phyloP scores from a whole-genome alignment of 64 coral and sea anemone genomes.

The Stylophora pistillata region DNA sequence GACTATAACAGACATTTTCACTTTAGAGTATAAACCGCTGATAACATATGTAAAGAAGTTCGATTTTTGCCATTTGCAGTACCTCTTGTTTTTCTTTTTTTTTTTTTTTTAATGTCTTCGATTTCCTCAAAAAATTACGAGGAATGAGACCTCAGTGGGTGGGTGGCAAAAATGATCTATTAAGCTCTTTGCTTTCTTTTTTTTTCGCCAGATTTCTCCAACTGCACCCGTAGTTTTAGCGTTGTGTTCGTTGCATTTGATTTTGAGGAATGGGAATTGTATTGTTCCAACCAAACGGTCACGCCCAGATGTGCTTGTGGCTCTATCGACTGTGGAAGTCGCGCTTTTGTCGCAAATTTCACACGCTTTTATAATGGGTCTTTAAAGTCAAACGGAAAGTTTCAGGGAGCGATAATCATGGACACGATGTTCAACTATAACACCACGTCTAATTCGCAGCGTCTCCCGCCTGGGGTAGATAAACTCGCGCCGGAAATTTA shows the following conservation, averaged over 20 bases:
- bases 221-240: conserved; percentile 49
- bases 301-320: conserved; percentile 22
- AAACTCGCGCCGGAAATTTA: background rate
- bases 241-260: conserved; percentile 77
- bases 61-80: too few species aligned
- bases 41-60: too few species aligned
- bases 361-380: conserved; percentile 43
- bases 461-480: background rate
- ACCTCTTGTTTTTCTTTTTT: too few species aligned
- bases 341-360: conserved; percentile 63
- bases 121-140: too few species aligned
- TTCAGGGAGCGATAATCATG: conserved; percentile 82
- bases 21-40: too few species aligned
- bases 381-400: conserved; percentile 23
- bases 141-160: too few species aligned
- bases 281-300: background rate
- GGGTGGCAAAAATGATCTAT: too few species aligned
- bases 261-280: conserved; percentile 67
- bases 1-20: too few species aligned
- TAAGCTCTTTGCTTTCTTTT: background rate
- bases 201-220: conserved; percentile 9
- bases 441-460: conserved; percentile 51
- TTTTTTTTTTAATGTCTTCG: too few species aligned
- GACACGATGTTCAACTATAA: conserved; percentile 79
- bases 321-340: conserved; percentile 41